Evolutionary conservation across 2,888 invertebrate genomes (phyloP), one percentile per base, ranked within the genome.

Genomic region (Ochropacha duplaris): DNA sequence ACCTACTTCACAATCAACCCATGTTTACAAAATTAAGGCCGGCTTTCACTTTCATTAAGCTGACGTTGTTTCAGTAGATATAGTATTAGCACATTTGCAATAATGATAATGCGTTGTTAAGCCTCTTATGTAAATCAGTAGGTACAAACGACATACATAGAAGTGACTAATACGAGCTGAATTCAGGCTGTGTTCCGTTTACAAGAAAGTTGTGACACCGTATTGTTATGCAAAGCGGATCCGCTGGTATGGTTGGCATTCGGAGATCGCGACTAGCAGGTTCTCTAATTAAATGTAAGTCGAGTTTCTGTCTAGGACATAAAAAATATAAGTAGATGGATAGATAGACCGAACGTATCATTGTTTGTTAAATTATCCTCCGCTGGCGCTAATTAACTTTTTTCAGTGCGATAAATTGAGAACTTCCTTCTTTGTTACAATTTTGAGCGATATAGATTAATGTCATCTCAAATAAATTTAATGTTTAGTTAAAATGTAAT

Each of bases 171-270:
- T 73, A 62, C 68, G 82, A 81, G 79, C 81, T 74, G 70, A 86
- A 87, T 86, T 76, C 69, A 63, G 65, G 64, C 61, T 68, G 67
- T 79, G 83, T 85, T 84, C 83, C 78, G 81, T 83, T 83, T 80
- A 67, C 72, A 80, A 75, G 82, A 79, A 81, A 82, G 82, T 78
- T 74, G 77, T 73, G 82, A 77, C 80, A 81, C 73, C 63, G 72
- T 76, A 83, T 85, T 84, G 83, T 90, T 87, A 87, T 87, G 88
- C 87, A 87, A 88, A 86, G 75, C 84, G 83, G 85, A 86, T 84
- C 76, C 69, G 65, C 59, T 58, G 49, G 66, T 50, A 55, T 57
- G 65, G 68, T 68, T 49, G 52, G 16, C 49, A 55, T 50, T 50
- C n/a, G 14, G 9, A 50, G 24, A 24, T 50, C n/a, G 26, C 50